phyloP scores from a whole-genome alignment of 2,113 vertebrate genomes.

The Pteruthius melanotis region DNA sequence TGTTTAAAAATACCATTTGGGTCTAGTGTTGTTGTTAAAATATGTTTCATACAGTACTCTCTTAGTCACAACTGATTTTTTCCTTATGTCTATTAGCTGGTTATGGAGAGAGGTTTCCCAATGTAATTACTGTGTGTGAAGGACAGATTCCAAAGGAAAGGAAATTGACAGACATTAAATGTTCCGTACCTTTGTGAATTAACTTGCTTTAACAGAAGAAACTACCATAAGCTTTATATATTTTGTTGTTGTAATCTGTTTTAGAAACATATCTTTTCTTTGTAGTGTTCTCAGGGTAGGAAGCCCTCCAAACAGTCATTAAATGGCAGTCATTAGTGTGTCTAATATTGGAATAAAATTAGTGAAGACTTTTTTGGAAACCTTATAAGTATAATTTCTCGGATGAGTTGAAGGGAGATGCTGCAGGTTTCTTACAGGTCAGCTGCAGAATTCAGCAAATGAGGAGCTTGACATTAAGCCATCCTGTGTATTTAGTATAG shows the following conservation, averaged over 20 bases:
- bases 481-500: not conserved
- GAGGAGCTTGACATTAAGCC: not conserved
- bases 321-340: not conserved
- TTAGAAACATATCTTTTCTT: not conserved
- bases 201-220: conserved; percentile 9
- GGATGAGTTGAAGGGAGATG: not conserved
- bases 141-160: not conserved
- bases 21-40: not conserved
- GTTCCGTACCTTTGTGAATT: conserved; percentile 46
- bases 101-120: not conserved
- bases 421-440: not conserved
- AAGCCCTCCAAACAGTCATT: not conserved
- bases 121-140: not conserved
- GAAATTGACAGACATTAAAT: not conserved
- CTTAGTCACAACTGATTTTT: not conserved
- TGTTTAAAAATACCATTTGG: not conserved
- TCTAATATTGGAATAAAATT: not conserved
- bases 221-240: not conserved
- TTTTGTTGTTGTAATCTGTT: not conserved
- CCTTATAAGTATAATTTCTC: not conserved
- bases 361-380: not conserved
- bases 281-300: not conserved
- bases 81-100: not conserved
- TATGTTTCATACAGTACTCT: not conserved
- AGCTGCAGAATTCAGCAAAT: not conserved